A percentile compares a stretch with the other conserved stretches of the same genome.
phyloP scores from a whole-genome alignment of 1,140 invertebrate species.

The Drosophila erecta region DNA sequence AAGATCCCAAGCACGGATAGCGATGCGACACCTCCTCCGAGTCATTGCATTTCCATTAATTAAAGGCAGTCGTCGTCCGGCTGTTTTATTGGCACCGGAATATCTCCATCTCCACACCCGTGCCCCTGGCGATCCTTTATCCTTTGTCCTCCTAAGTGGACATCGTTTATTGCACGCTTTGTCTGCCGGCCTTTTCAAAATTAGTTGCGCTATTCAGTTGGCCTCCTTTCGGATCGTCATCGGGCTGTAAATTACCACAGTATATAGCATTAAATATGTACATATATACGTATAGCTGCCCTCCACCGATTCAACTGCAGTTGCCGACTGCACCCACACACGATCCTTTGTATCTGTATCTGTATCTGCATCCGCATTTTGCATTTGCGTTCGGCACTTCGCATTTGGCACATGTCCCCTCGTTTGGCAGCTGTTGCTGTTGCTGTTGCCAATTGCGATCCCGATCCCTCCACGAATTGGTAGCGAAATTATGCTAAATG shows the following conservation, averaged over 20 bases:
- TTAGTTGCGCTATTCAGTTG: slow-evolving; percentile 79
- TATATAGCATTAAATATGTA: background rate
- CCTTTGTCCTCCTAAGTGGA: slow-evolving; percentile 74
- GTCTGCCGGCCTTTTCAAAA: slow-evolving; percentile 76
- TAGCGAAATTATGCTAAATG: slow-evolving; percentile 82
- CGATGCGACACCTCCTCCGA: slow-evolving; percentile 44
- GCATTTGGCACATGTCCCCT: slow-evolving; percentile 71
- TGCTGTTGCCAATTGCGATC: slow-evolving; percentile 18
- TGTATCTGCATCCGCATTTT: slow-evolving; percentile 27
- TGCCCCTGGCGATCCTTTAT: slow-evolving; percentile 3
- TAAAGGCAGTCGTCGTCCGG: slow-evolving; percentile 50
- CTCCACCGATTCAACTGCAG: slow-evolving; percentile 26
- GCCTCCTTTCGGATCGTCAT: slow-evolving; percentile 24
- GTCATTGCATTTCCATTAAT: slow-evolving; percentile 82
- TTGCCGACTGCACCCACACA: slow-evolving; percentile 78
- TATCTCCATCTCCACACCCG: slow-evolving; percentile 26
- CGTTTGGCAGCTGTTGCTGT: slow-evolving; percentile 72
- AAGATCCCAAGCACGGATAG: slow-evolving; percentile 60
- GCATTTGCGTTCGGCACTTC: slow-evolving; percentile 11
- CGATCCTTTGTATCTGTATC: slow-evolving; percentile 52
- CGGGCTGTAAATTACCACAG: slow-evolving; percentile 67
- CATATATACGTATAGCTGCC: background rate
- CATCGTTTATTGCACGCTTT: slow-evolving; percentile 79
- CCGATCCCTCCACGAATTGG: slow-evolving; percentile 38
- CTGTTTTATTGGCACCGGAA: slow-evolving; percentile 66